A percentile compares a stretch with the other conserved stretches of the same genome.
These are phyloP conservation scores for Caenorhabditis doughertyi DNA, from an alignment of 2,888 invertebrate species.

Conservation along the genomic window DNA sequence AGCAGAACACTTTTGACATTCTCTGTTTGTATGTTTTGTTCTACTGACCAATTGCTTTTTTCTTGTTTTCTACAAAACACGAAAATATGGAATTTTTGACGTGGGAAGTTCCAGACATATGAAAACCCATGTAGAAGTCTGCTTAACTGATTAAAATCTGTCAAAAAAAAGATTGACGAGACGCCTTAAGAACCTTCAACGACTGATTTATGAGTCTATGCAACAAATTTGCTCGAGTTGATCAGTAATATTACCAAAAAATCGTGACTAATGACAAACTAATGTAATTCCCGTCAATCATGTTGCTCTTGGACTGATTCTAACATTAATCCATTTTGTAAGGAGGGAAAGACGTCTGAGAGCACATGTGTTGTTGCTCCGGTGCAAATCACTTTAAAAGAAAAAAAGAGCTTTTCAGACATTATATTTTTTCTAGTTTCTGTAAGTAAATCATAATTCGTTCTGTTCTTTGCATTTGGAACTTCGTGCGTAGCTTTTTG, in stretches of 20 bases:
- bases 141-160: background rate
- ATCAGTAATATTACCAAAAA: background rate
- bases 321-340: slow-evolving; percentile 29
- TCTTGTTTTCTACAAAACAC: background rate
- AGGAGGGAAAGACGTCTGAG: slow-evolving; percentile 7
- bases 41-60: background rate
- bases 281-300: slow-evolving; percentile 20
- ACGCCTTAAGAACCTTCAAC: background rate
- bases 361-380: slow-evolving; percentile 14
- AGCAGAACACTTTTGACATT: background rate
- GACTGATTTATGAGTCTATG: slow-evolving; percentile 33
- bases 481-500: no score
- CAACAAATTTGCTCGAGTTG: slow-evolving; percentile 8
- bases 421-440: background rate
- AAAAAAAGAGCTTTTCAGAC: background rate
- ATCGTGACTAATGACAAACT: slow-evolving; percentile 7
- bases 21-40: background rate
- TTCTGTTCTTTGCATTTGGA: no score
- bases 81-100: background rate
- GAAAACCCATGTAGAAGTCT: background rate
- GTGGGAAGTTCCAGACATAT: background rate
- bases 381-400: slow-evolving; percentile 2
- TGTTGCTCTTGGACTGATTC: slow-evolving; percentile 18
- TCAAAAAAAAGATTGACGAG: background rate
- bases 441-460: no score